Base-by-base conservation (phyloP, 2,888 invertebrate genomes). In the Cinara cedri region DNA sequence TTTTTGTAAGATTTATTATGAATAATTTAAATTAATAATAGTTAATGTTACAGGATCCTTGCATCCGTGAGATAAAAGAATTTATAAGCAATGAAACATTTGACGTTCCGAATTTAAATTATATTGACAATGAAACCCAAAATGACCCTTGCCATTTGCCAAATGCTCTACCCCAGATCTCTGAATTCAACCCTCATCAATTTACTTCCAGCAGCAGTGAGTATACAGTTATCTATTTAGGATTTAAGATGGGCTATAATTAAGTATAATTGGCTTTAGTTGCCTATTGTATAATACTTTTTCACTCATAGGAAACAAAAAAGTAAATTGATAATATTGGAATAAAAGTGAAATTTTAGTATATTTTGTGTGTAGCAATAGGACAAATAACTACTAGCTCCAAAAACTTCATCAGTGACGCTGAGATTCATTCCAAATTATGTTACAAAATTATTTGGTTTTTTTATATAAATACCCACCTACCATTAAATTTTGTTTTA, bases 101-200 rank as follows among this genome's bases (percentile, higher is more conserved):
- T 44, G 78, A 78, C 9, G 34, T 21, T n/a, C 60, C 68, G 3
- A 34, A 70, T 62, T 34, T 70, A 44, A 46, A 70, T 60, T 70
- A 70, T 19, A 60, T 49, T 51, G 60, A 78, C 57, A 70, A 70
- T 26, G 78, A 70, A 11, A 78, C 70, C 14, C 78, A 70, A 62
- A 46, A 60, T 21, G 60, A 78, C 49, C 42, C 60, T 51, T 49
- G 70, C 60, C 78, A 46, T 68, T 54, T 68, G 21, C 75, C 66
- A 11, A 26, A 81, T 19, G 54, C 82, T 26, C 34, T 82, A 63
- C 88, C 88, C 13, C 87, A 88, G 85, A 88, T 88, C 83, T 88
- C 87, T 4, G 88, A 88, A 84, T 88, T 88, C 84, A 86, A 87
- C 70, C 87, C 88, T 14, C 87, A 88, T n/a, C 80, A 80, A 46